Base-by-base conservation (phyloP, 1,140 invertebrate genomes). In the Drosophila kurseongensis region DNA sequence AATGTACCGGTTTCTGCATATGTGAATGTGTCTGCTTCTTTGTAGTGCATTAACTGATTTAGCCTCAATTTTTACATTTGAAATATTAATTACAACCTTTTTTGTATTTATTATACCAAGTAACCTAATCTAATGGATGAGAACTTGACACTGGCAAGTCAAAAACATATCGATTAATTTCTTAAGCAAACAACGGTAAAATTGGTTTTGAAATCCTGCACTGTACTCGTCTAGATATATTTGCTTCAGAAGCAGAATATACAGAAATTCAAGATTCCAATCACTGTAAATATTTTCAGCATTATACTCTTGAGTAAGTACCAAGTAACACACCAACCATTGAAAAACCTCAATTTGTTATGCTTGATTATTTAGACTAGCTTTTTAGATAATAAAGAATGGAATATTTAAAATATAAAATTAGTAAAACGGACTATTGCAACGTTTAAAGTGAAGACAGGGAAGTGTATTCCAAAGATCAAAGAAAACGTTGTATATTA, bases 121-220 rank as follows among this genome's bases (percentile, higher is more conserved):
- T 48, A 27, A 48, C 45, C 45, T 48, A 48, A 27, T n/a, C 45
- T 48, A 48, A 48, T 48, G 45, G 45, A 48, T 48, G 45, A 48
- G 23, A 48, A 23, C 44, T 47, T 47, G 44, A 6, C 44, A 12
- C 18, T 23, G 44, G 18, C 44, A 23, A 8, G 18, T 10, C 18
- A 23, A 47, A 12, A 47, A 23, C 42, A 41, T 41, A 41, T 44
- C 4, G 2, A 44, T 44, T 8, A 23, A 23, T 45, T 45, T 45
- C 10, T 23, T 45, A 45, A 9, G 14, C 3, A 23, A 32, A 23
- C 4, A 18, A 13, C 13, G 18, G 16, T 23, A 5, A 45, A 45
- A 29, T 48, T 48, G n/a, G 13, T 27, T 48, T 47, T 5, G 6
- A 47, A 8, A 27, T 48, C 7, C 12, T 29, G 13, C 45, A 48